Conservation (phyloP, 2,113 vertebrate species). For the Notiomystis cincta region DNA sequence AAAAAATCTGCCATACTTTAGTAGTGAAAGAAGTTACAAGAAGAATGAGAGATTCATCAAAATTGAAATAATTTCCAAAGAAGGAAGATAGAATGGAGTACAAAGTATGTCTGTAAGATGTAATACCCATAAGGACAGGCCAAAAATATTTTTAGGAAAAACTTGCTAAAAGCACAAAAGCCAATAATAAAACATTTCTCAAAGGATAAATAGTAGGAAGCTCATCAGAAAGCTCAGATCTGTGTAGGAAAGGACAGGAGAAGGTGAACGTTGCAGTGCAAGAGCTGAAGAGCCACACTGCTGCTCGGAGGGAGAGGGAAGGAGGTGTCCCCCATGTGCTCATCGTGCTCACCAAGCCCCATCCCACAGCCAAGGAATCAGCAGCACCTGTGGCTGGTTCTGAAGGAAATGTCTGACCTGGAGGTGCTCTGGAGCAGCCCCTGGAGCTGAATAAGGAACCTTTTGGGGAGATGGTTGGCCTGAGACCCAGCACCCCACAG, state of each 20-base stretch:
- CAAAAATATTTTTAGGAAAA: conserved; percentile 44
- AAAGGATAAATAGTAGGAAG: background rate
- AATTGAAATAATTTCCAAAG: conserved; percentile 62
- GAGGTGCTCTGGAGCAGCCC: background rate
- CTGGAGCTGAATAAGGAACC: background rate
- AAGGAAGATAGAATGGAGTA: conserved; percentile 45
- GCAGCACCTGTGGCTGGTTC: accelerated
- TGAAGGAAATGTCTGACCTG: background rate
- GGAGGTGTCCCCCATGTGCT: background rate
- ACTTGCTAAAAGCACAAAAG: conserved; percentile 40
- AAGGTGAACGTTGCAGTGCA: background rate
- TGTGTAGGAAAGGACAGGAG: background rate
- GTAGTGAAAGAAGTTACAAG: conserved; percentile 27
- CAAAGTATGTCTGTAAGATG: background rate
- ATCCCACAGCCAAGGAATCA: background rate
- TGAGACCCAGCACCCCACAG: background rate
- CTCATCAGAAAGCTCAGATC: background rate
- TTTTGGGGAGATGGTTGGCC: background rate
- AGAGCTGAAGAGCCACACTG: background rate
- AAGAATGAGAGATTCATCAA: conserved; percentile 42
- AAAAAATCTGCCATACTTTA: conserved; percentile 1
- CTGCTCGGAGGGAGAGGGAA: background rate
- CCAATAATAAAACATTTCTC: conserved; percentile 29
- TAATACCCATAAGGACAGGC: conserved; percentile 7
- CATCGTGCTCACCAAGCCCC: background rate